Conservation (phyloP, 2,797 vertebrate genomes). For the Enteromius anoplus region DNA sequence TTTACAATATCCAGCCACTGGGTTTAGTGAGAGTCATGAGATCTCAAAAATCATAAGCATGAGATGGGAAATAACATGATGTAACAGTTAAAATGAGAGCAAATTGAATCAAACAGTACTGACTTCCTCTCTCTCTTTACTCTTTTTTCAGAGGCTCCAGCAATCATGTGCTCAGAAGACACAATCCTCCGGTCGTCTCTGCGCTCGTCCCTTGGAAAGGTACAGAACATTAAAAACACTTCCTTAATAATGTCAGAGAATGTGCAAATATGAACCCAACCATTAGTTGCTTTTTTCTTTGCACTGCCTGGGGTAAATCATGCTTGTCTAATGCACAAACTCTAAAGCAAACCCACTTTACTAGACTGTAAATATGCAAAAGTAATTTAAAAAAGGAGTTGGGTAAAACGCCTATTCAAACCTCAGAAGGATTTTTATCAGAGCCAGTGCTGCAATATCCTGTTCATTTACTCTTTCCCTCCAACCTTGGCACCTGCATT, state of each 20-base stretch:
- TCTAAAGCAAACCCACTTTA: neutral
- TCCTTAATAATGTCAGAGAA: neutral
- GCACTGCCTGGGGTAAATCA: neutral
- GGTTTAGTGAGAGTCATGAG: constrained; percentile 10
- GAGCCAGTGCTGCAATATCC: neutral
- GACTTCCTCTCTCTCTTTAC: constrained; percentile 17
- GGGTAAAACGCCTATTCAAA: neutral
- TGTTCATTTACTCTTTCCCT: constrained; percentile 16
- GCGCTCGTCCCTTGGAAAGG: constrained; percentile 54
- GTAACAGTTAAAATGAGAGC: constrained; percentile 5
- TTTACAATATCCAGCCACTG: constrained; percentile 1
- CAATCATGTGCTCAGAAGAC: constrained; percentile 67
- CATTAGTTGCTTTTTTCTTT: neutral
- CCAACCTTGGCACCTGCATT: constrained; percentile 39
- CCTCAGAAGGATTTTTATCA: neutral
- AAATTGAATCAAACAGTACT: neutral
- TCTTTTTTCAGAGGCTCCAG: constrained; percentile 54
- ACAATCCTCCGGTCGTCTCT: constrained; percentile 61
- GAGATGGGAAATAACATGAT: constrained; percentile 15
- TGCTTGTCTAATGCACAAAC: neutral
- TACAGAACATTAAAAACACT: neutral
- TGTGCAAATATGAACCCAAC: neutral
- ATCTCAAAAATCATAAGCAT: constrained; percentile 12
- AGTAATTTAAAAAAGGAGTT: neutral
- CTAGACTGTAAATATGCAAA: neutral